A percentile compares a stretch with the other conserved stretches of the same genome.
Evolutionary conservation across 2,113 vertebrate genomes (phyloP).

Genomic region (Callipepla californica): DNA sequence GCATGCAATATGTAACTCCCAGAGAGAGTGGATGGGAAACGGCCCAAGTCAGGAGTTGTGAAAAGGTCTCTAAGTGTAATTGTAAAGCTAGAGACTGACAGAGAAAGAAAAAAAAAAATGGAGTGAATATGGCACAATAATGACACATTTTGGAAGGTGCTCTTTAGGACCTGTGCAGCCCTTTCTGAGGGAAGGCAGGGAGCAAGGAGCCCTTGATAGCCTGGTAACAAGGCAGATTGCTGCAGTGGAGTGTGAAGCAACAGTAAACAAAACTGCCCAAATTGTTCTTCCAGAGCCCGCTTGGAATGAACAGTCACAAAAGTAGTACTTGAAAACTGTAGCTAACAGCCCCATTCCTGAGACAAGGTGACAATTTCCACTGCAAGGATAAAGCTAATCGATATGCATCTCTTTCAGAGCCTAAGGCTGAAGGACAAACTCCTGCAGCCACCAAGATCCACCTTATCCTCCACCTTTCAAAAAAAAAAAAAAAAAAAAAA

Average conservation of each 20-base stretch:
- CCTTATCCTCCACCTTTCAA: not conserved
- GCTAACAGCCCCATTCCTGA: not conserved
- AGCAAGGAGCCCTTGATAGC: not conserved
- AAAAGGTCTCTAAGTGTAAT: not conserved
- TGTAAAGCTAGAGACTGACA: not conserved
- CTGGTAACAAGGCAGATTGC: not conserved
- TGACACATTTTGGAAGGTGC: not conserved
- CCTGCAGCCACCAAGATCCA: not conserved
- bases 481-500: not conserved
- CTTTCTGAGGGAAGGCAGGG: not conserved
- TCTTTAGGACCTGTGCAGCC: not conserved
- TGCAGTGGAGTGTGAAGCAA: not conserved
- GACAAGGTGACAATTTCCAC: not conserved
- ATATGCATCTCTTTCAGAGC: not conserved
- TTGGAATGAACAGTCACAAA: not conserved
- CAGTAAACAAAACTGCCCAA: constrained; percentile 6
- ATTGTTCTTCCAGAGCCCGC: not conserved
- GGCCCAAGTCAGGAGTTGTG: not conserved
- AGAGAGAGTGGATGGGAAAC: not conserved
- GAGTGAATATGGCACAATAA: not conserved
- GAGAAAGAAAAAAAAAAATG: not conserved
- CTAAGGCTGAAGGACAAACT: not conserved
- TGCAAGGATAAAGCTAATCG: not conserved
- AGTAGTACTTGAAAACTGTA: not conserved
- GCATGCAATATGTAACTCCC: not conserved